phyloP scores from a whole-genome alignment of 64 coral and sea anemone species.

The Pocillopora damicornis region DNA sequence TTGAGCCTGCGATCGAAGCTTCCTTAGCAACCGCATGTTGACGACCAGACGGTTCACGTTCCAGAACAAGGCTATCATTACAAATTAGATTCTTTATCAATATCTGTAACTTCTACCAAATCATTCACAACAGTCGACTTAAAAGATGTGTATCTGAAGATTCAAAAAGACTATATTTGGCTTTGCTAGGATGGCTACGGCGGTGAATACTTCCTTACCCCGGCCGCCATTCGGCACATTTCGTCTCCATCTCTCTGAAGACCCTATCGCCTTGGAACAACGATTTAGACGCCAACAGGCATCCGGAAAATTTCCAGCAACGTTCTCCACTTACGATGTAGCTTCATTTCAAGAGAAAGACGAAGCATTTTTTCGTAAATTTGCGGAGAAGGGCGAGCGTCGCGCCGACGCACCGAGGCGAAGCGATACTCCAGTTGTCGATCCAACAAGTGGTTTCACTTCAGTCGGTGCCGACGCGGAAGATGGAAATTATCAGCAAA shows the following conservation, averaged over 20 bases:
- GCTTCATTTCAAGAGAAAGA: slow-evolving; percentile 82
- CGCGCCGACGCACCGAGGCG: slow-evolving; percentile 74
- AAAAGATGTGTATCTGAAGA: background rate
- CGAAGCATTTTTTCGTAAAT: slow-evolving; percentile 60
- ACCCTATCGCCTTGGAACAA: slow-evolving; percentile 66
- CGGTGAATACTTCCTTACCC: slow-evolving; percentile 33
- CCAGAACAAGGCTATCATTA: slow-evolving; percentile 9
- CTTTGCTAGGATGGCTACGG: slow-evolving; percentile 49
- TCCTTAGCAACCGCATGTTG: slow-evolving; percentile 46
- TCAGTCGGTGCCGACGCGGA: slow-evolving; percentile 82
- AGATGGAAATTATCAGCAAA: slow-evolving; percentile 75
- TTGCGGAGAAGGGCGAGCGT: slow-evolving; percentile 63
- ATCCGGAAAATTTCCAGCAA: slow-evolving; percentile 62
- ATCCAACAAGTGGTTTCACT: slow-evolving; percentile 80
- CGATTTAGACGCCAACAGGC: slow-evolving; percentile 62
- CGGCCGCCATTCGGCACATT: slow-evolving; percentile 77
- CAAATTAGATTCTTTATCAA: background rate
- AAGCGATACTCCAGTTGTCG: slow-evolving; percentile 81
- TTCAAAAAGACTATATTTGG: slow-evolving; percentile 3
- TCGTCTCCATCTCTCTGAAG: slow-evolving; percentile 74
- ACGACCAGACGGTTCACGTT: background rate
- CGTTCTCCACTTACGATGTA: slow-evolving; percentile 54
- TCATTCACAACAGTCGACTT: slow-evolving; percentile 5
- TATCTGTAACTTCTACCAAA: background rate
- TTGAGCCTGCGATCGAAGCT: slow-evolving; percentile 28